These are phyloP conservation scores for Porites divaricata DNA, from an alignment of 92 coral and sea anemone genomes.

Conservation along the genomic window DNA sequence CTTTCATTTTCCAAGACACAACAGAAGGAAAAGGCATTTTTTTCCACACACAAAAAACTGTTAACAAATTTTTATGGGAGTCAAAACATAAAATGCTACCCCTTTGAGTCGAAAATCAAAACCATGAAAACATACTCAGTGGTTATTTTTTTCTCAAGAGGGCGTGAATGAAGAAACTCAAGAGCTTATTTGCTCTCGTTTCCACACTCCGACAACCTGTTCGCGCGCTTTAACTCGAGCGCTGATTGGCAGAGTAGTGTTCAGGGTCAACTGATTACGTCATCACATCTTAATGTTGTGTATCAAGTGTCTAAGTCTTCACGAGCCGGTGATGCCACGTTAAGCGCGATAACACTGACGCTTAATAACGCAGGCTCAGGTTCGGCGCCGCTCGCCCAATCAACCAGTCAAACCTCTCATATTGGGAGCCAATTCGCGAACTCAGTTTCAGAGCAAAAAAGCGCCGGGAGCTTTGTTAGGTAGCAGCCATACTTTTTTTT, in stretches of 20 bases:
- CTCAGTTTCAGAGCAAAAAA: constrained; percentile 37
- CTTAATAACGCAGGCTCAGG: constrained; percentile 47
- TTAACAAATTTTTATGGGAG: neutral
- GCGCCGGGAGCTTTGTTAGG: constrained; percentile 31
- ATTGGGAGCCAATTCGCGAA: constrained; percentile 26
- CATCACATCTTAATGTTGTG: constrained; percentile 87
- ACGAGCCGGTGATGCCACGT: constrained; percentile 86
- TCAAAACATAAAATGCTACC: neutral
- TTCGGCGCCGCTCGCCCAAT: constrained; percentile 44
- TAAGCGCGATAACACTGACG: constrained; percentile 27
- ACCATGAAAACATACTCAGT: constrained; percentile 30
- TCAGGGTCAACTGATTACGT: constrained; percentile 96
- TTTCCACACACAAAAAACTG: neutral
- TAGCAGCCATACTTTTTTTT: constrained; percentile 44
- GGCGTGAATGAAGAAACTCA: constrained; percentile 39
- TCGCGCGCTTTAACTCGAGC: constrained; percentile 33
- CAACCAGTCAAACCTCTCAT: constrained; percentile 30
- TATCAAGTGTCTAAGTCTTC: constrained; percentile 59
- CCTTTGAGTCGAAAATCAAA: neutral
- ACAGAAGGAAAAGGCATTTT: neutral
- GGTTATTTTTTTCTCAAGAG: constrained; percentile 3
- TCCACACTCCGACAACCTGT: constrained; percentile 78
- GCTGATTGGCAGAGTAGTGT: constrained; percentile 74
- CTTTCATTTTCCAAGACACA: constrained; percentile 27
- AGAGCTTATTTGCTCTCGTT: constrained; percentile 26